phyloP scores from a whole-genome alignment of 2,797 vertebrate genomes.

The Gobionotothen gibberifrons region DNA sequence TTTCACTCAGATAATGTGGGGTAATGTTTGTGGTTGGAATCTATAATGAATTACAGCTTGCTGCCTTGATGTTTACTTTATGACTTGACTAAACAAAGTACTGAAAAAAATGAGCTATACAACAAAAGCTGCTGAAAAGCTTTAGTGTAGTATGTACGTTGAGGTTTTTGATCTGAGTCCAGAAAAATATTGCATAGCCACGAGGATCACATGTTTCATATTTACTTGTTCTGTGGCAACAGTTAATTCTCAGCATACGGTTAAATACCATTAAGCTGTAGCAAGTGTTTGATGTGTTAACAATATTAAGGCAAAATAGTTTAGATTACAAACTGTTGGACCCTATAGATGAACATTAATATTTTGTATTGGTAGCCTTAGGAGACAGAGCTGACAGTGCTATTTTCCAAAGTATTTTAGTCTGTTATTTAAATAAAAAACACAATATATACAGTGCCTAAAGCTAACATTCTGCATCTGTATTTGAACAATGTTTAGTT shows the following conservation, averaged over 20 bases:
- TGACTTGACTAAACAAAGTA: constrained; percentile 41
- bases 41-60: constrained; percentile 48
- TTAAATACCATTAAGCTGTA: constrained; percentile 26
- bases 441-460: background rate
- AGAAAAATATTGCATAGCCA: constrained; percentile 21
- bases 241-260: constrained; percentile 28
- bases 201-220: constrained; percentile 41
- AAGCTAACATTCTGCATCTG: constrained; percentile 15
- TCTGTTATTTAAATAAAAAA: constrained; percentile 33
- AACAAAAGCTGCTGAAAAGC: constrained; percentile 32
- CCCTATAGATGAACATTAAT: constrained; percentile 28
- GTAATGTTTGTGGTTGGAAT: constrained; percentile 51
- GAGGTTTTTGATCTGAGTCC: constrained; percentile 32
- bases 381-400: constrained; percentile 9
- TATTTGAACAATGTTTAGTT: constrained; percentile 37
- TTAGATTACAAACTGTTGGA: constrained; percentile 17
- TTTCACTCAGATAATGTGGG: constrained; percentile 39
- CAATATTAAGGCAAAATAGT: constrained; percentile 14
- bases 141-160: constrained; percentile 10
- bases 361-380: constrained; percentile 20
- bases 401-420: constrained; percentile 31
- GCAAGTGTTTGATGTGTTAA: constrained; percentile 14
- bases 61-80: constrained; percentile 45
- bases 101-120: constrained; percentile 12
- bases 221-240: constrained; percentile 39